These are phyloP conservation scores for Crocidura indochinensis DNA, from an alignment of 2,797 vertebrate species.

Conservation along the genomic window DNA sequence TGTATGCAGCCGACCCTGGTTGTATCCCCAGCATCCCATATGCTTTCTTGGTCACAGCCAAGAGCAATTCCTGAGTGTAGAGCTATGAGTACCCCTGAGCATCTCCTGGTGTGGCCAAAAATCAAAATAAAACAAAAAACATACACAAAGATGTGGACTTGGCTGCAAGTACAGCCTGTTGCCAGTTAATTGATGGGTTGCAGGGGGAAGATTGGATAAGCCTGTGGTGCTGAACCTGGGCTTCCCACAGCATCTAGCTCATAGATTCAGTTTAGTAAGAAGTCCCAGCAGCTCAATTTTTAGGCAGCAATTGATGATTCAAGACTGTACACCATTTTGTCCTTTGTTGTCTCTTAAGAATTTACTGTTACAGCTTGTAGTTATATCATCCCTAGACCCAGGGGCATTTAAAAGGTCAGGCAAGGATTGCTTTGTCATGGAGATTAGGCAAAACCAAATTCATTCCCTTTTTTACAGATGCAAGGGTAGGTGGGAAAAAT, in stretches of 20 bases:
- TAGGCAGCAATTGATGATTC: not conserved
- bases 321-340: conserved; percentile 10
- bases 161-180: not conserved
- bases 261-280: conserved; percentile 6
- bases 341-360: conserved; percentile 50
- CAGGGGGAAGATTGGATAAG: no score
- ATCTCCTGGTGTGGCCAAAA: no score
- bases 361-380: conserved; percentile 36
- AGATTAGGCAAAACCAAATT: conserved; percentile 62
- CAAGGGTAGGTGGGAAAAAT: conserved; percentile 56
- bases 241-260: not conserved
- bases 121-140: no score
- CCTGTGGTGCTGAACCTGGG: no score
- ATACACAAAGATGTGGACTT: no score
- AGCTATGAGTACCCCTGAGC: no score
- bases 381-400: conserved; percentile 40
- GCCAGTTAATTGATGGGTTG: not conserved
- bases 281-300: not conserved
- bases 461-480: conserved; percentile 27
- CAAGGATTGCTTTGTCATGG: conserved; percentile 58
- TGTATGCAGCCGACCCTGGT: no score
- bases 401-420: conserved; percentile 27
- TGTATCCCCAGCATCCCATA: no score
- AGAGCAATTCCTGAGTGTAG: no score
- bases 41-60: no score